phyloP scores from a whole-genome alignment of 1,140 invertebrate genomes.

The Sipha flava region DNA sequence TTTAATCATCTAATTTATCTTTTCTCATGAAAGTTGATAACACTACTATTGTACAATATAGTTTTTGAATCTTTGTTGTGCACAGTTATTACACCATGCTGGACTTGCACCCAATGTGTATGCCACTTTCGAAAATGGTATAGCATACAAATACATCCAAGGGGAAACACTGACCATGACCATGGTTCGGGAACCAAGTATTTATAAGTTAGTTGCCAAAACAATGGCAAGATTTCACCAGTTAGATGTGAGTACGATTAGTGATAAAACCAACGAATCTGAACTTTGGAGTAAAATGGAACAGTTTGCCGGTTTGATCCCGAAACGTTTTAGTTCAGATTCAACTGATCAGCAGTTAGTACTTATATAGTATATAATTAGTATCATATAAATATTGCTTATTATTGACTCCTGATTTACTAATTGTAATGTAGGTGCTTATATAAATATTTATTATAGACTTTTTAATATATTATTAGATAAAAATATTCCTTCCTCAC shows the following conservation, averaged over 20 bases:
- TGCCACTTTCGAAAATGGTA: slow-evolving; percentile 87
- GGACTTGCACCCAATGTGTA: slow-evolving; percentile 78
- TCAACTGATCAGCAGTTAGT: slow-evolving; percentile 1
- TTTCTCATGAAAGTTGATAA: background rate
- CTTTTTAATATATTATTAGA: no score
- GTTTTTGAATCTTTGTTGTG: slow-evolving; percentile 41
- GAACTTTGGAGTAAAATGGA: slow-evolving; percentile 65
- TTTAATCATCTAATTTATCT: no score
- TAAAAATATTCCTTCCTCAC: no score
- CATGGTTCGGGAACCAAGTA: slow-evolving; percentile 57
- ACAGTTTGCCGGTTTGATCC: slow-evolving; percentile 64
- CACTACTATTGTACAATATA: background rate
- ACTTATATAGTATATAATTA: background rate
- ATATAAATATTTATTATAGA: no score
- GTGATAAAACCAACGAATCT: slow-evolving; percentile 40
- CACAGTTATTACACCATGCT: slow-evolving; percentile 61
- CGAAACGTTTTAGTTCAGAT: slow-evolving; percentile 53
- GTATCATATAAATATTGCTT: no score
- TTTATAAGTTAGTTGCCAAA: slow-evolving; percentile 66
- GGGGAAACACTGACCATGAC: slow-evolving; percentile 68
- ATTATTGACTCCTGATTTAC: no score
- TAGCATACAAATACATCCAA: slow-evolving; percentile 84
- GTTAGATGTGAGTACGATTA: slow-evolving; percentile 44
- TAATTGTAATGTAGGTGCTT: no score
- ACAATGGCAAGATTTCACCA: slow-evolving; percentile 74